Base-by-base conservation (phyloP, 2,888 invertebrate species). In the Erpobdella octoculata region DNA sequence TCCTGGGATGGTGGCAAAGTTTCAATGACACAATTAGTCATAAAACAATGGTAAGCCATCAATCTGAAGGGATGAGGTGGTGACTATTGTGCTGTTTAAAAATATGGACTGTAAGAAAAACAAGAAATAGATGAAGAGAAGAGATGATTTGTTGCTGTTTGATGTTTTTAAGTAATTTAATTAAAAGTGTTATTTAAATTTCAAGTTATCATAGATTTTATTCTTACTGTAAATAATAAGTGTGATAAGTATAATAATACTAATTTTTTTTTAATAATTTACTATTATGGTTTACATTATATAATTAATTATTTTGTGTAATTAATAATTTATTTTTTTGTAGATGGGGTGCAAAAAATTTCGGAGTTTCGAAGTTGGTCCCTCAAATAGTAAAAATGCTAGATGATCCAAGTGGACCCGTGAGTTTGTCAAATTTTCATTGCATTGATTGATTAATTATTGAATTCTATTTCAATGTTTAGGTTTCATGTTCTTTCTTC, bases 361-460 rank as follows among this genome's bases (percentile, higher is more conserved):
- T 95, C 75, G 89, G 89, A 70, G 85, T 95, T 68, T 89, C 90
- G 8, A 89, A 89, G 46, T 89, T 92, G 59, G 90, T 92, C 76
- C 91, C 92, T 2, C 88, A 88, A 76, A 88, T 95, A 72, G 90
- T 91, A 5, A 89, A 89, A 77, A 84, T 94, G 71, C 85, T 93
- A 70, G 89, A 91, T 0, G 95, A 95, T 85, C 93, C 93, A 5
- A 91, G 89, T 77, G 88, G 88, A 38, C 88, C 90, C 65, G 94
- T 84, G 76, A 73, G 76, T 61, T 18, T 31, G 62, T 28, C 46
- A n/a, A n/a, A n/a, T n/a, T n/a, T n/a, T n/a, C n/a, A n/a, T n/a
- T n/a, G n/a, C n/a, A n/a, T n/a, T n/a, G n/a, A n/a, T n/a, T n/a
- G n/a, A n/a, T n/a, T n/a, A n/a, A n/a, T n/a, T n/a, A n/a, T n/a